phyloP scores from a whole-genome alignment of 2,888 invertebrate genomes.

The Amphipoea lucens region DNA sequence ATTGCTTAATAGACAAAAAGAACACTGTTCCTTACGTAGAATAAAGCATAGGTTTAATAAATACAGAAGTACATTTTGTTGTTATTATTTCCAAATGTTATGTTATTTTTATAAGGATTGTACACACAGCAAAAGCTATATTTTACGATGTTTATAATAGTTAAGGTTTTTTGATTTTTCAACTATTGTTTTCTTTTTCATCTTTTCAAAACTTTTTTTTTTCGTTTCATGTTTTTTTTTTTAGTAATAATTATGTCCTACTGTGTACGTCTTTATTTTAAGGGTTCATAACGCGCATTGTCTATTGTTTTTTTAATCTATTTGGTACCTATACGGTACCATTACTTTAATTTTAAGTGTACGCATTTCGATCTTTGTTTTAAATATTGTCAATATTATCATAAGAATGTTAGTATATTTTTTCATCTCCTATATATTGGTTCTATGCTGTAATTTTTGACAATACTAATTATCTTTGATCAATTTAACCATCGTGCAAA shows the following conservation, averaged over 20 bases:
- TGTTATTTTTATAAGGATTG: slow-evolving; percentile 67
- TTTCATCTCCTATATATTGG: not conserved
- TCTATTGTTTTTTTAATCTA: slow-evolving; percentile 66
- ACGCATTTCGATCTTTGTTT: not conserved
- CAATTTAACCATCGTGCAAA: slow-evolving; percentile 22
- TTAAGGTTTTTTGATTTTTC: not conserved
- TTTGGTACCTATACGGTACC: slow-evolving; percentile 20
- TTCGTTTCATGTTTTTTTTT: not conserved
- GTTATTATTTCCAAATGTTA: slow-evolving; percentile 63
- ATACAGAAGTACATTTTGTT: slow-evolving; percentile 60
- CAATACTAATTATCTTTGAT: slow-evolving; percentile 3
- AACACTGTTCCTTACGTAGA: slow-evolving; percentile 12
- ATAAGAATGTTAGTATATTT: not conserved
- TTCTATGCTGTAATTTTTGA: slow-evolving; percentile 9
- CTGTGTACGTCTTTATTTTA: slow-evolving; percentile 74
- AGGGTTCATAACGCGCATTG: slow-evolving; percentile 78
- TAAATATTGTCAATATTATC: slow-evolving; percentile 11
- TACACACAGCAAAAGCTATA: slow-evolving; percentile 54
- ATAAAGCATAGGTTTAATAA: slow-evolving; percentile 12
- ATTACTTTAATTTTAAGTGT: slow-evolving; percentile 38
- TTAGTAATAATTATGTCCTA: not conserved
- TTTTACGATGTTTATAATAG: slow-evolving; percentile 38
- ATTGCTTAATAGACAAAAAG: slow-evolving; percentile 2
- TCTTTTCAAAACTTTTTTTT: not conserved
- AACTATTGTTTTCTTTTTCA: not conserved